These are phyloP conservation scores for Haliclona indistincta DNA, from an alignment of 37 sponge, comb jelly and placozoan species.

Conservation along the genomic window DNA sequence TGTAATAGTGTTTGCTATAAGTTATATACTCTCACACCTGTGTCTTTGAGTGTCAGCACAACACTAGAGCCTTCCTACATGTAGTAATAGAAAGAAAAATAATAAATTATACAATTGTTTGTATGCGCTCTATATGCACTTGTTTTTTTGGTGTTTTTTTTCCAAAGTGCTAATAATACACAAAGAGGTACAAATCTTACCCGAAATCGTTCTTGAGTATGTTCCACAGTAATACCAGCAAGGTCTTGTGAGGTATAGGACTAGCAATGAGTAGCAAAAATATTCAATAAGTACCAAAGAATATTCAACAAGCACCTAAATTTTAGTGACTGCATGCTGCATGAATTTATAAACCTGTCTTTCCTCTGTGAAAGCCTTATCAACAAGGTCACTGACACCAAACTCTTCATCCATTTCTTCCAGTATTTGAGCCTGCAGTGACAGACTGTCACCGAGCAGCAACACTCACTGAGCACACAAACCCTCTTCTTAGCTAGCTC, in stretches of 20 bases:
- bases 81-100: too few species aligned
- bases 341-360: constrained; percentile 2
- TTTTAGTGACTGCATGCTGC: neutral
- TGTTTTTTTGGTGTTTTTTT: too few species aligned
- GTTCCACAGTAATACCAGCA: constrained; percentile 68
- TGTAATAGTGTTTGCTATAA: constrained; percentile 7
- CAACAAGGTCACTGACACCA: constrained; percentile 74
- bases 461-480: neutral
- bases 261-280: constrained; percentile 10
- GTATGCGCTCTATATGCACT: too few species aligned
- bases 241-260: constrained; percentile 56
- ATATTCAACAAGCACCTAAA: neutral
- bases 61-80: constrained; percentile 67
- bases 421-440: constrained; percentile 64
- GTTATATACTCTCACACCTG: constrained; percentile 20
- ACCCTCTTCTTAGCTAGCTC: constrained; percentile 75
- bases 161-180: too few species aligned
- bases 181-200: too few species aligned
- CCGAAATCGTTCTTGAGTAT: constrained; percentile 58
- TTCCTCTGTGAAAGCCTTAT: constrained; percentile 22
- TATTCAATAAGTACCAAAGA: neutral
- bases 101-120: too few species aligned
- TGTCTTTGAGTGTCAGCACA: constrained; percentile 74
- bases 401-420: constrained; percentile 93
- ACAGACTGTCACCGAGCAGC: neutral